Base-by-base conservation (phyloP, 2,113 vertebrate genomes). In the Zosterops japonicus region DNA sequence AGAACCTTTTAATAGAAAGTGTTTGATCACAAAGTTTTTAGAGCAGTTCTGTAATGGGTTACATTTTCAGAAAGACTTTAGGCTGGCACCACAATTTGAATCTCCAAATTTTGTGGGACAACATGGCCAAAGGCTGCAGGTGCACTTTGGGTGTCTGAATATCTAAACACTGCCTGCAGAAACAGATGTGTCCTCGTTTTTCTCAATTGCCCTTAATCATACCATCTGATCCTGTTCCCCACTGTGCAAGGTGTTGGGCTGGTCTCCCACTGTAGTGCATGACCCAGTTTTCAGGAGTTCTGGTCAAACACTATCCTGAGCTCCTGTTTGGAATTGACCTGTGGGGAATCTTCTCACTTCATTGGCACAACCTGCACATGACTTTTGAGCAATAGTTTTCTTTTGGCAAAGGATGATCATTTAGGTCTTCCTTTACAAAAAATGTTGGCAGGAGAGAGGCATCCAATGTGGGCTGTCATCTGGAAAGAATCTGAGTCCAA, bases 201-300 rank as follows among this genome's bases (percentile, higher is more conserved):
- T 61, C 44, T 59, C 44, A 68, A 31, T 28, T 79, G 57, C 9
- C 68, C 83, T 88, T 79, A 83, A 88, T 85, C 22, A 59, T 29
- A 67, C 13, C 4, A 36, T 35, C 15, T 22, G 18, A 9, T 35
- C 33, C 52, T 53, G 6, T 69, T 69, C 18, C 60, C 47, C 50
- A 5, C 50, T 17, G 76, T 5, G 3, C 9, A 64, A 88, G 15
- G 6, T 57, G 8, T 25, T 88, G 42, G 24, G 4, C 49, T 80
- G 28, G 3, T 23, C 41, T 92, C 31, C 53, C 22, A 28, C 16
- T 29, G 9, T 2, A 71, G 5, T 5, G 6, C 7, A 33, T 50
- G 57, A 41, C 4, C n/a, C 17, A 41, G 17, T 0, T 85, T 75
- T 87, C 0, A 0, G 8, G 22, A 74, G 4, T 44, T 35, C 42